Conservation (phyloP, 2,797 vertebrate species). For the Cuniculus paca region DNA sequence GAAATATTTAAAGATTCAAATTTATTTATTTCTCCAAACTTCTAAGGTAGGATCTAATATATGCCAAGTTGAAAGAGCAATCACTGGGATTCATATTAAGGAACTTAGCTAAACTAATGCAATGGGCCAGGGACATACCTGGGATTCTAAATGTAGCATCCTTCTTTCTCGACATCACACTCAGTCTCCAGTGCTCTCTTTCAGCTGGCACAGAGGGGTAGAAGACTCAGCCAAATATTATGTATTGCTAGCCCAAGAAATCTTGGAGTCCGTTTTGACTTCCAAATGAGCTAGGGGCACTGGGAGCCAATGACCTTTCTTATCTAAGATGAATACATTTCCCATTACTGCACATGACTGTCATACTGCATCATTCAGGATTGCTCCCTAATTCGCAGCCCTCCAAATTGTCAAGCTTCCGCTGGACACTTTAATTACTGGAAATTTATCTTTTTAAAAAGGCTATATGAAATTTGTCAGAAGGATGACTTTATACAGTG, state of each 20-base stretch:
- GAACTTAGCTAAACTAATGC: background rate
- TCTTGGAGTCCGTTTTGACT: conserved; percentile 44
- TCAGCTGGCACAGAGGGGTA: background rate
- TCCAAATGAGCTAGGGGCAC: conserved; percentile 33
- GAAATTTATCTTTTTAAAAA: conserved; percentile 88
- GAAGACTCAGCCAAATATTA: background rate
- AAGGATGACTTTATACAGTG: conserved; percentile 84
- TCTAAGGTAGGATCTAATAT: background rate
- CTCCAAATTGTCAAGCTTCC: conserved; percentile 82
- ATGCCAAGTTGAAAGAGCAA: background rate
- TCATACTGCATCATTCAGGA: conserved; percentile 82
- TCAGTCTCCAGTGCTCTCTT: background rate
- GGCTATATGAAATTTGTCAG: conserved; percentile 85
- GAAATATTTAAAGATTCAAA: too few relatives aligned
- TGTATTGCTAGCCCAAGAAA: background rate
- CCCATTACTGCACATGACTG: conserved; percentile 80
- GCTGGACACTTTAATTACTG: conserved; percentile 87
- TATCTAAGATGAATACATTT: conserved; percentile 83
- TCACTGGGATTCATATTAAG: background rate
- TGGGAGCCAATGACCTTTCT: conserved; percentile 67
- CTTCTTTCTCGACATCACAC: background rate
- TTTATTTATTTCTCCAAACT: too few relatives aligned
- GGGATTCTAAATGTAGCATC: background rate
- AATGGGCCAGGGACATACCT: background rate
- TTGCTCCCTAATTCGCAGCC: conserved; percentile 76